These are phyloP conservation scores for Vesta saturnalis DNA, from an alignment of 2,888 invertebrate genomes.

Conservation along the genomic window DNA sequence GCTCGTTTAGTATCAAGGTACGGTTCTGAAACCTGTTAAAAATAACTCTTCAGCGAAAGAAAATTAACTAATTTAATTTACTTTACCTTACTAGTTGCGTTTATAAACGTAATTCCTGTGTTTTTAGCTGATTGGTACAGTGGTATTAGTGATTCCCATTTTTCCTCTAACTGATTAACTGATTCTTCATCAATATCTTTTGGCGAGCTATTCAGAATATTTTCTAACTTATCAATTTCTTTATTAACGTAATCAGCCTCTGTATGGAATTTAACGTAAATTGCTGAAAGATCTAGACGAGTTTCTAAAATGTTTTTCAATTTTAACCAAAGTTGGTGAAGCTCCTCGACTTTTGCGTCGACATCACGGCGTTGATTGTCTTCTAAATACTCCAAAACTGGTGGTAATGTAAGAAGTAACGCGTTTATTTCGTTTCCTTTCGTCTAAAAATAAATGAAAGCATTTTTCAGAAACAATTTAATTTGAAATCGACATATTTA, in stretches of 20 bases:
- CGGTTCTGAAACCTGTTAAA: constrained; percentile 70
- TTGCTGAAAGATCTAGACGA: constrained; percentile 72
- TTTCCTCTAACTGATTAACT: constrained; percentile 67
- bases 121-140: constrained; percentile 73
- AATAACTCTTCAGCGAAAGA: constrained; percentile 46
- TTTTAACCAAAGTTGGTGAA: constrained; percentile 72
- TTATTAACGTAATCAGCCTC: constrained; percentile 72
- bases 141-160: constrained; percentile 72
- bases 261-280: constrained; percentile 78
- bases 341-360: constrained; percentile 69
- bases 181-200: constrained; percentile 65
- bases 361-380: constrained; percentile 72
- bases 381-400: constrained; percentile 71
- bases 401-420: constrained; percentile 70
- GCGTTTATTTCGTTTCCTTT: constrained; percentile 75
- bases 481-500: neutral
- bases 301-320: constrained; percentile 69
- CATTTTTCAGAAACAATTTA: neutral
- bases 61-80: constrained; percentile 29
- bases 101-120: constrained; percentile 74
- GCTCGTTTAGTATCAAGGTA: constrained; percentile 76
- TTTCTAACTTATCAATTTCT: constrained; percentile 73
- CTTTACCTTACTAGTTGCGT: constrained; percentile 68
- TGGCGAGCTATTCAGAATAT: constrained; percentile 63
- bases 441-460: constrained; percentile 61